These are phyloP conservation scores for Arizona elegans DNA, from an alignment of 2,113 vertebrate species.

Conservation along the genomic window DNA sequence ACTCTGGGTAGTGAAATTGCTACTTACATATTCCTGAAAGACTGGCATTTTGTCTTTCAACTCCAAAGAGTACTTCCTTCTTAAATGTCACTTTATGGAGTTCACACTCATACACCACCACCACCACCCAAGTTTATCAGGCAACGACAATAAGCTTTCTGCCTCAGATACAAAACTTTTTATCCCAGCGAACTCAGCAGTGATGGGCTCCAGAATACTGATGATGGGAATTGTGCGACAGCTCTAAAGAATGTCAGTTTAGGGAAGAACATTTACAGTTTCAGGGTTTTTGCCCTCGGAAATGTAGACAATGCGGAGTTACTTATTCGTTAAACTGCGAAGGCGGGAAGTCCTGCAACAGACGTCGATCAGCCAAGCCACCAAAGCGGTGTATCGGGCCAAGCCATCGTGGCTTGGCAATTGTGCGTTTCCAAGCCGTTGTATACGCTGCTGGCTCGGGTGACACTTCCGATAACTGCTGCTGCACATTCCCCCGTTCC, in stretches of 20 bases:
- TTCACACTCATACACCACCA: too few relatives aligned
- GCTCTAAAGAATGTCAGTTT: neutral
- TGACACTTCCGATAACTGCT: neutral
- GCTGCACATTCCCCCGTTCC: neutral
- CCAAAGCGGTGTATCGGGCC: neutral
- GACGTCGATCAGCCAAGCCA: neutral
- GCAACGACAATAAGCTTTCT: neutral
- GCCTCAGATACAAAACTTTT: neutral
- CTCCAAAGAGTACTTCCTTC: neutral
- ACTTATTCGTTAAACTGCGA: neutral
- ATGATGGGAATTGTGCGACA: neutral
- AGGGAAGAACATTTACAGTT: neutral
- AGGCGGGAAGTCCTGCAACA: neutral
- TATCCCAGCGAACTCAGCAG: neutral
- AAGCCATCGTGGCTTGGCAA: neutral
- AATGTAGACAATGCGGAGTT: neutral
- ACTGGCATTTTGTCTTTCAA: neutral
- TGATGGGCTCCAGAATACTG: neutral
- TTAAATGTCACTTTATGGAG: neutral
- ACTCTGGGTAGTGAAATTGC: neutral
- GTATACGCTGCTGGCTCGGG: neutral
- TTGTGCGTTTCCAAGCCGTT: neutral
- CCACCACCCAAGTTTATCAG: neutral
- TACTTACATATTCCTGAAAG: neutral
- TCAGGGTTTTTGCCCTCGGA: neutral